Evolutionary conservation across 1,140 invertebrate species (phyloP).

Genomic region (Apis cerana): DNA sequence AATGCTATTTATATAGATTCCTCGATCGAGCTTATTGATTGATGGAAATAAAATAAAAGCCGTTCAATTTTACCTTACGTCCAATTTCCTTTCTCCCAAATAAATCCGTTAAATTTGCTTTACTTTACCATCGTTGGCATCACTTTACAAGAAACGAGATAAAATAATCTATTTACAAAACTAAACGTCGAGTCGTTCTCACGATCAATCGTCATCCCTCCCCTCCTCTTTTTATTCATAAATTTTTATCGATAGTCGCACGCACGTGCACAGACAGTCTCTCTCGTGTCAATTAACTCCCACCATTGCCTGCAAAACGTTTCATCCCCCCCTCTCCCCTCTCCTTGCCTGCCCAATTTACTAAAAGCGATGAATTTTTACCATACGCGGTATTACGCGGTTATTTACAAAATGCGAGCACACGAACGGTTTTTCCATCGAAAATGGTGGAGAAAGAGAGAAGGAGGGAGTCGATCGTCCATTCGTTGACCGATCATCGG

Average conservation of each 20-base stretch:
- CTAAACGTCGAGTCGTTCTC: no score
- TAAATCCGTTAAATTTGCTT: not conserved
- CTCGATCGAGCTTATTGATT: not conserved
- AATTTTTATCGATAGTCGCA: not conserved
- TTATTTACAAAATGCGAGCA: constrained; percentile 42
- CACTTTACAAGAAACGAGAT: no score
- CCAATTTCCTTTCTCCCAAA: not conserved
- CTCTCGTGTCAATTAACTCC: constrained; percentile 15
- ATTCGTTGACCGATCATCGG: not conserved
- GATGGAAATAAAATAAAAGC: not conserved
- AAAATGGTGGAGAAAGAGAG: not conserved
- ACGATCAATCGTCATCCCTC: no score
- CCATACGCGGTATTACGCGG: constrained; percentile 26
- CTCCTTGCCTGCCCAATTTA: constrained; percentile 3
- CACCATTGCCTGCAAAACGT: not conserved
- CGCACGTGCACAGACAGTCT: not conserved
- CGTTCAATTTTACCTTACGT: not conserved
- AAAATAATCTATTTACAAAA: no score
- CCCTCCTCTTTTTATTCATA: no score
- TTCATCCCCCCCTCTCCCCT: not conserved
- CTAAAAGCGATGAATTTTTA: constrained; percentile 47
- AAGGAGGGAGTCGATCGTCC: not conserved
- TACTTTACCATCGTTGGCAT: not conserved
- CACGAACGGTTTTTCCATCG: not conserved
- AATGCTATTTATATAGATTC: not conserved